Conservation (phyloP, 2,888 invertebrate genomes). For the Linnaemya tessellans region DNA sequence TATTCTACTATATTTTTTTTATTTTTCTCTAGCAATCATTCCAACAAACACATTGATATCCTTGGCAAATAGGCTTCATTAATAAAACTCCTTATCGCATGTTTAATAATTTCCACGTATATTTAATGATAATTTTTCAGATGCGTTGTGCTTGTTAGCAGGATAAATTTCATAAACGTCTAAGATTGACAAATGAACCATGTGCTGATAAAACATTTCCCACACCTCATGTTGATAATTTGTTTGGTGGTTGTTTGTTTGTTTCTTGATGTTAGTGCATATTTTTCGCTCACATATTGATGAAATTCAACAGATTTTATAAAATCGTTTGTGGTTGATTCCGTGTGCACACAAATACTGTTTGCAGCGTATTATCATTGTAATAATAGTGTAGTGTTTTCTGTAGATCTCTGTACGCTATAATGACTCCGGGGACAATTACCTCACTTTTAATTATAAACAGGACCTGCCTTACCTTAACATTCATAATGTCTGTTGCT, state of each 20-base stretch:
- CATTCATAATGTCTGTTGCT: too few species aligned
- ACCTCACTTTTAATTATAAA: too few species aligned
- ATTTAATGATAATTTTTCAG: constrained; percentile 63
- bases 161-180: constrained; percentile 56
- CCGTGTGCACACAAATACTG: too few species aligned
- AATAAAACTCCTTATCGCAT: constrained; percentile 20
- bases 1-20: too few species aligned
- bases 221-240: constrained; percentile 27
- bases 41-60: background rate
- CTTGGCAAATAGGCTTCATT: constrained; percentile 49
- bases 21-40: background rate
- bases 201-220: constrained; percentile 56
- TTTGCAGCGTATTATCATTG: too few species aligned
- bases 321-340: background rate
- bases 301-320: constrained; percentile 42
- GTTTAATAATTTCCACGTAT: constrained; percentile 62
- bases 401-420: too few species aligned
- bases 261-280: constrained; percentile 6
- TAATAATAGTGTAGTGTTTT: too few species aligned
- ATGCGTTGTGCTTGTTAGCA: constrained; percentile 54
- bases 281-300: constrained; percentile 16
- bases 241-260: constrained; percentile 49
- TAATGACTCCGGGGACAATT: too few species aligned
- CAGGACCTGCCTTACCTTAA: too few species aligned
- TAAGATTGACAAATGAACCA: constrained; percentile 67